Percentiles rank a stretch among this genome's conserved stretches.
Evolutionary conservation across 2,888 invertebrate genomes (phyloP).

Genomic region (Cerastoderma edule): DNA sequence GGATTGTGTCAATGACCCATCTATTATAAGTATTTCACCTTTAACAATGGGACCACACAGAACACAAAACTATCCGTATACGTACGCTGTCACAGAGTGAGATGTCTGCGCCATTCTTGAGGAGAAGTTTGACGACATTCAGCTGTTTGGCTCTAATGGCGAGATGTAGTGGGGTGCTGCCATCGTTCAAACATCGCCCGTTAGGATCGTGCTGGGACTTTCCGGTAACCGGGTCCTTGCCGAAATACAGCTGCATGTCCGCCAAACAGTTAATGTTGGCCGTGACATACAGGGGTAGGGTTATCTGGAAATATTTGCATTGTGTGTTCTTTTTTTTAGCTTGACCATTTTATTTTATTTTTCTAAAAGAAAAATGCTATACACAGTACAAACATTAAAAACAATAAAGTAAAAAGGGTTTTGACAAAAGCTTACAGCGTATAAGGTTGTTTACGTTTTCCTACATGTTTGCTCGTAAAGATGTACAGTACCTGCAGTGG

Average conservation of each 20-base stretch:
- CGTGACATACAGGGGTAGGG: conserved; percentile 48
- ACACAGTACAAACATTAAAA: no score
- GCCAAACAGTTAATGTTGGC: conserved; percentile 67
- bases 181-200: conserved; percentile 61
- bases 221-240: conserved; percentile 54
- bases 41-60: background rate
- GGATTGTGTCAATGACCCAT: no score
- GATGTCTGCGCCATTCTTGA: conserved; percentile 70
- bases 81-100: conserved; percentile 65
- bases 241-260: conserved; percentile 64
- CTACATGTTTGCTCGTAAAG: no score
- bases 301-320: conserved; percentile 13
- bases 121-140: conserved; percentile 69
- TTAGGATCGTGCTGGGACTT: conserved; percentile 53
- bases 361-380: no score
- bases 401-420: no score
- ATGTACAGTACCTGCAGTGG: no score
- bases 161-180: conserved; percentile 71
- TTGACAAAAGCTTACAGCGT: no score
- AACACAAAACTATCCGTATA: background rate
- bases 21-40: no score
- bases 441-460: no score
- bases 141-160: conserved; percentile 69
- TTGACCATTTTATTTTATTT: no score
- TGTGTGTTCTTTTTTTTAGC: no score